Evolutionary conservation across 2,888 invertebrate genomes (phyloP), one percentile per base, ranked within the genome.

Genomic region (Syrphus vitripennis): DNA sequence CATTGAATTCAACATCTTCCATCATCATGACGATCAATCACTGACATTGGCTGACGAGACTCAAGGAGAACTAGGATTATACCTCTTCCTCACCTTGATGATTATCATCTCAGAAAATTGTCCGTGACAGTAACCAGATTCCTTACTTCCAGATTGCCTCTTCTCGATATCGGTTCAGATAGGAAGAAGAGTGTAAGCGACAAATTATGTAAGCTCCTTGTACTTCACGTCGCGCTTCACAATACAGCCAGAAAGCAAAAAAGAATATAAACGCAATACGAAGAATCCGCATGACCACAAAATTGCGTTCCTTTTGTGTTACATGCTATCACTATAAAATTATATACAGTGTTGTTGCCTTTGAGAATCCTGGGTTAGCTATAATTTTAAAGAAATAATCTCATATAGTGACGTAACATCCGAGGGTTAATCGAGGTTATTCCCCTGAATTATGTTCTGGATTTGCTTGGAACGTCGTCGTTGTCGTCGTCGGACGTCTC

Each of bases 51-150:
- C 63, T 55, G 72, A 67, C 40, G 70, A 83, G 69, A 75, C 67
- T 83, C 83, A 79, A 83, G 83, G 79, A 79, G 75, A 75, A n/a
- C 83, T 65, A 74, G 83, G 37, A 74, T n/a, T n/a, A 63, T 40
- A 70, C 26, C 50, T 50, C 55, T 70, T 74, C 55, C 21, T 70
- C 65, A 74, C 83, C 55, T 79, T 70, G 79, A 79, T 70, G 79
- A 79, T 79, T 40, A 75, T 83, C 61, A 78, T 72, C 37, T 63
- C 45, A 74, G 61, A 61, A 83, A 29, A 74, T 45, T 74, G 72
- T 53, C 72, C 74, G 34, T 78, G 78, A 63, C 83, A 69, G 78
- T 69, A 78, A 83, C 83, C 72, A 74, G 78, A 83, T 74, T 83
- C 76, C 19, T 55, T 21, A 34, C 48, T 65, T 50, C 57, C 40